Evolutionary conservation across 2,113 vertebrate species (phyloP).

Genomic region (Euleptes europaea): DNA sequence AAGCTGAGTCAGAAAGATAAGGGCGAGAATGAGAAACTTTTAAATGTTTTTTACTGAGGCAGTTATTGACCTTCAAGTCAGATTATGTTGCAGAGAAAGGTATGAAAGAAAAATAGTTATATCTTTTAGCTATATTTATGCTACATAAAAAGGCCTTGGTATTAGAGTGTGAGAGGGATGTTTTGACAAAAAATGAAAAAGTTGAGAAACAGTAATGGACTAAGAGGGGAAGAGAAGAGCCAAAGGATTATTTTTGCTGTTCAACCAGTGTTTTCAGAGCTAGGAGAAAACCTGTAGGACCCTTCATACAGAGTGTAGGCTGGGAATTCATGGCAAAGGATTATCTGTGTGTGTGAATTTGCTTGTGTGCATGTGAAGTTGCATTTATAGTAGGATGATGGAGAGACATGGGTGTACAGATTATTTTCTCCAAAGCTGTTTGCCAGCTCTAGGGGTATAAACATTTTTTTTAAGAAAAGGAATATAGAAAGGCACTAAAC

Average conservation of each 20-base stretch:
- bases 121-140: slow-evolving; percentile 76
- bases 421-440: slow-evolving; percentile 72
- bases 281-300: slow-evolving; percentile 64
- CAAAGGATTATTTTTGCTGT: slow-evolving; percentile 60
- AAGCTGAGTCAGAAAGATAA: slow-evolving; percentile 63
- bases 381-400: slow-evolving; percentile 44
- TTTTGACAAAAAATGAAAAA: slow-evolving; percentile 45
- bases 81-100: slow-evolving; percentile 63
- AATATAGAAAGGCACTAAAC: slow-evolving; percentile 73
- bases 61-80: slow-evolving; percentile 69
- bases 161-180: slow-evolving; percentile 47
- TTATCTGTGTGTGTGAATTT: neutral
- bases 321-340: slow-evolving; percentile 65
- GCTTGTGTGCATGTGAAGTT: slow-evolving; percentile 3
- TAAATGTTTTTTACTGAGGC: slow-evolving; percentile 70
- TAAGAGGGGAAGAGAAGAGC: slow-evolving; percentile 17
- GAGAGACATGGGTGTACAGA: slow-evolving; percentile 47
- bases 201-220: neutral
- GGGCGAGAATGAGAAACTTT: slow-evolving; percentile 46
- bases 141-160: slow-evolving; percentile 60
- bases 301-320: slow-evolving; percentile 63
- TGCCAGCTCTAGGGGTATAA: slow-evolving; percentile 62
- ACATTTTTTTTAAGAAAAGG: slow-evolving; percentile 76
- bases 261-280: slow-evolving; percentile 70
- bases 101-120: slow-evolving; percentile 58